A percentile compares a stretch with the other conserved stretches of the same genome.
Conservation (phyloP, 2,113 vertebrate genomes). For the Bubo scandiacus region DNA sequence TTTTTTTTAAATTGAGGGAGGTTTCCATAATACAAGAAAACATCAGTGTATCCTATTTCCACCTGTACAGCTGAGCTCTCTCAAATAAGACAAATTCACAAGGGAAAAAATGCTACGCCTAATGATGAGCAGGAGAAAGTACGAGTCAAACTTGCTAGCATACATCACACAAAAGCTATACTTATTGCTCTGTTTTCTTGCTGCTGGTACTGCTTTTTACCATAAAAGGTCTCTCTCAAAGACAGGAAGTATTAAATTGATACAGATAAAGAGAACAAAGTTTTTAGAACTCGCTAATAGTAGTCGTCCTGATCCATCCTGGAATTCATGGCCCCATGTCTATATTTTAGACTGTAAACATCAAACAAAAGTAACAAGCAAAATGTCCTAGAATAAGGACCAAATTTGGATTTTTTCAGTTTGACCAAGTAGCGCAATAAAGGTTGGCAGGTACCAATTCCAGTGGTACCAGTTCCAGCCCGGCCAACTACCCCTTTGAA, state of each 20-base stretch:
- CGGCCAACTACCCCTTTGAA: background rate
- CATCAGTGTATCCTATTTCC: background rate
- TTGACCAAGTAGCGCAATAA: background rate
- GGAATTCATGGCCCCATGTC: background rate
- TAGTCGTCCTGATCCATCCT: background rate
- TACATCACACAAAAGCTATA: background rate
- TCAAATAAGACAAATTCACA: background rate
- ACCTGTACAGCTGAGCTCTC: background rate
- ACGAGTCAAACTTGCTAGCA: background rate
- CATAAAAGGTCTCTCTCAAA: background rate
- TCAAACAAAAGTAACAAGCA: background rate
- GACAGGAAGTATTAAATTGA: background rate
- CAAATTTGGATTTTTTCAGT: background rate
- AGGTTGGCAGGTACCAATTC: background rate
- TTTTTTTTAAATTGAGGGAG: background rate
- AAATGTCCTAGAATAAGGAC: background rate
- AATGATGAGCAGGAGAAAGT: constrained; percentile 16
- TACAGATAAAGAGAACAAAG: background rate
- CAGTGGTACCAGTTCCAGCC: background rate
- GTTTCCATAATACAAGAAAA: background rate
- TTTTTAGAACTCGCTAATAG: background rate
- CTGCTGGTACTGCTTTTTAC: background rate
- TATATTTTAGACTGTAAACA: background rate
- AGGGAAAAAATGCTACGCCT: background rate
- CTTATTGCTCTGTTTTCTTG: background rate